Conservation (phyloP, 2,113 vertebrate species). For the Perognathus longimembris region DNA sequence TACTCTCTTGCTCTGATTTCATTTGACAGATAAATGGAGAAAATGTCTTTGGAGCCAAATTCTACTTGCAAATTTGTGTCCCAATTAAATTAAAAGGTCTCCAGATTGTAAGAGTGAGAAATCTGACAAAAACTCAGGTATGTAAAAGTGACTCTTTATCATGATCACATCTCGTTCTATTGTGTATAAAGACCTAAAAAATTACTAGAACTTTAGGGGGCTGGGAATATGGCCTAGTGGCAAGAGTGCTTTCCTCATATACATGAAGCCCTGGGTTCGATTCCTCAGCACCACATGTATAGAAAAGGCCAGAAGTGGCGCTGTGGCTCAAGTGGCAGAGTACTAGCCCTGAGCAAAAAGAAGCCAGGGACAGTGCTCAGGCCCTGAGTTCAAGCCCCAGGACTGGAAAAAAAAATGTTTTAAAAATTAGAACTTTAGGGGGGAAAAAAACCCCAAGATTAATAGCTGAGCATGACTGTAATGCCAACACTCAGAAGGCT, state of each 20-base stretch:
- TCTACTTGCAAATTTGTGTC: conserved; percentile 81
- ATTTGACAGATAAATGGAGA: conserved; percentile 79
- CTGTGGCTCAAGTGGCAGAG: too few relatives aligned
- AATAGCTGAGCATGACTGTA: neutral
- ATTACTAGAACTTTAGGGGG: conserved; percentile 5
- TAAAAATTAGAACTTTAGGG: conserved; percentile 28
- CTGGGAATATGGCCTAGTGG: too few relatives aligned
- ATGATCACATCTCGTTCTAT: neutral
- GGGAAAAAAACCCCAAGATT: too few relatives aligned
- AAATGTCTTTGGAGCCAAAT: conserved; percentile 76
- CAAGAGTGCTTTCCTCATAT: too few relatives aligned
- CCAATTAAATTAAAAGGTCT: conserved; percentile 50
- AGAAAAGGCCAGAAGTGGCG: too few relatives aligned
- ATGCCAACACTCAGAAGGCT: neutral
- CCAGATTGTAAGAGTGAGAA: conserved; percentile 66
- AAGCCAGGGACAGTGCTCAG: too few relatives aligned
- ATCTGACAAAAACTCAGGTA: conserved; percentile 77
- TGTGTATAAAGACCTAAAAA: neutral
- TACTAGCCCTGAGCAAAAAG: too few relatives aligned
- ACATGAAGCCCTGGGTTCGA: too few relatives aligned
- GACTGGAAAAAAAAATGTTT: too few relatives aligned
- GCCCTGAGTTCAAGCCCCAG: too few relatives aligned
- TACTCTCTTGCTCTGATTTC: conserved; percentile 22
- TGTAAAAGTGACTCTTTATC: neutral
- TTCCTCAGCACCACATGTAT: too few relatives aligned